These are phyloP conservation scores for Chondrosia reniformis DNA, from an alignment of 37 sponge, comb jelly and placozoan genomes.

Conservation along the genomic window DNA sequence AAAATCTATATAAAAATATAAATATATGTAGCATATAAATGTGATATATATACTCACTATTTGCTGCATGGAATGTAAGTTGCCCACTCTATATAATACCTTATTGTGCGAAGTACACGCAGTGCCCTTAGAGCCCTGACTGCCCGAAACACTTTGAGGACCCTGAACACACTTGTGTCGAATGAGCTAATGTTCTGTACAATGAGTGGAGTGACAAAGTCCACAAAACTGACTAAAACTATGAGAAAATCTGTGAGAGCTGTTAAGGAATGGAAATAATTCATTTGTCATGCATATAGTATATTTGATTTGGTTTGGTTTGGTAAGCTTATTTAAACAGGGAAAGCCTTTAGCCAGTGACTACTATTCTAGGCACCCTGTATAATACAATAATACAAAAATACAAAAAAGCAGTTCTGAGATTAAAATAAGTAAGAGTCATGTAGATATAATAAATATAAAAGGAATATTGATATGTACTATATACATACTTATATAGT, in stretches of 20 bases:
- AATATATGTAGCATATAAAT: background rate
- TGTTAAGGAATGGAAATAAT: background rate
- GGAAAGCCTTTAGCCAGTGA: too few species aligned
- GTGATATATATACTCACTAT: background rate
- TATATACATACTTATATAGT: too few species aligned
- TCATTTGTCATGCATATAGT: too few species aligned
- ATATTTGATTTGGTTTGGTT: too few species aligned
- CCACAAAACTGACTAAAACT: slow-evolving; percentile 47
- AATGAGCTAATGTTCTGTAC: slow-evolving; percentile 41
- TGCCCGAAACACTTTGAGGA: slow-evolving; percentile 51
- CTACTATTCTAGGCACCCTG: too few species aligned
- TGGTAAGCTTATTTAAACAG: too few species aligned
- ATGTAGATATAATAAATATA: too few species aligned
- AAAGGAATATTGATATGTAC: too few species aligned
- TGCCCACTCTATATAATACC: background rate
- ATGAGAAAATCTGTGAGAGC: slow-evolving; percentile 39
- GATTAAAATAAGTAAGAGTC: too few species aligned
- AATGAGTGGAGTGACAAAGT: slow-evolving; percentile 56
- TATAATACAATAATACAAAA: too few species aligned
- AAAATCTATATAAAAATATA: slow-evolving; percentile 34
- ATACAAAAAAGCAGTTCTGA: too few species aligned
- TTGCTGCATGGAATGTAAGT: background rate
- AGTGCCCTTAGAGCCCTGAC: slow-evolving; percentile 72
- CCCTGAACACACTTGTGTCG: slow-evolving; percentile 43
- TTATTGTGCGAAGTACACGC: slow-evolving; percentile 67